Evolutionary conservation across 2,888 invertebrate species (phyloP), one percentile per base, ranked within the genome.

Genomic region (Mythimna albipuncta): DNA sequence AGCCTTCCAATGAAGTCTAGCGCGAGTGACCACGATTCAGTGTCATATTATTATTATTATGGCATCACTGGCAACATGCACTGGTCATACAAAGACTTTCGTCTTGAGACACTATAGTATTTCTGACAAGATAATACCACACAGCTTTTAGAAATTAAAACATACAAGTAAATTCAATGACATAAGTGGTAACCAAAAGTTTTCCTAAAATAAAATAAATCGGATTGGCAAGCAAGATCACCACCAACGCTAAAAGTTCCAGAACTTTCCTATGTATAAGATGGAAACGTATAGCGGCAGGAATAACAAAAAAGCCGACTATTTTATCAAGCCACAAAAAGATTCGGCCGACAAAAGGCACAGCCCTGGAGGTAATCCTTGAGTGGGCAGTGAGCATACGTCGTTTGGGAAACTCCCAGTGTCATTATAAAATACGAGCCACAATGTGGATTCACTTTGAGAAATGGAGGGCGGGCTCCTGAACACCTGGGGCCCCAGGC

Each of bases 351-450:
- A 89, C 85, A 89, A 89, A 91, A 89, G 87, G 85, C 82, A 82
- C 91, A 91, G 84, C 92, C 91, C 92, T 93, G 87, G 83, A 88
- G 83, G 89, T 94, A 94, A 94, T 94, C 92, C 93, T 91, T 91
- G 93, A 94, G 93, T 92, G 94, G 94, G 93, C 93, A 94, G 91
- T 91, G 84, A 92, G 91, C 94, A 94, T 93, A 93, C 93, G 93
- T 93, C 92, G 94, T 91, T 93, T 92, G 92, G 92, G 91, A 91
- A 94, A 91, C 91, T 93, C 92, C 90, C 90, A 85, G 93, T 93
- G 94, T 94, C 94, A 93, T 96, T 95, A 95, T 95, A 95, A 95
- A 95, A 95, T 94, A 95, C 93, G 94, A 89, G 90, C 91, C 90
- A 89, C 91, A 89, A 87, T 92, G 93, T 91, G 93, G 93, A 94